A percentile compares a stretch with the other conserved stretches of the same genome.
phyloP scores from a whole-genome alignment of 2,888 invertebrate species.

The Chironomus riparius region DNA sequence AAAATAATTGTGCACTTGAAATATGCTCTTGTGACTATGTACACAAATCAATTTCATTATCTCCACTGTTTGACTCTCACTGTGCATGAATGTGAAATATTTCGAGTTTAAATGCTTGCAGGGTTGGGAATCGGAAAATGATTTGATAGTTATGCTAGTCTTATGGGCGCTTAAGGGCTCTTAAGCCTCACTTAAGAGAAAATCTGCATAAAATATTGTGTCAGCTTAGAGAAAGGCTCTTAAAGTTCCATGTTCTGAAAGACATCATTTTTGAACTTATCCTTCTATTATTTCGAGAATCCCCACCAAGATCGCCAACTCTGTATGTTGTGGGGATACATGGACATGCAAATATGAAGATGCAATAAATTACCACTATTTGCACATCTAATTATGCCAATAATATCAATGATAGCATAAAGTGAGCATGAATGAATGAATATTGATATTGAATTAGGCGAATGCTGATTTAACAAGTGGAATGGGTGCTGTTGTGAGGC shows the following conservation, averaged over 20 bases:
- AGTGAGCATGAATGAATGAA: not conserved
- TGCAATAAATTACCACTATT: constrained; percentile 18
- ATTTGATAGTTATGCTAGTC: too few relatives aligned
- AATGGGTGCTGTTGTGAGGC: not conserved
- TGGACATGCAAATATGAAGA: not conserved
- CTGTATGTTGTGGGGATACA: too few relatives aligned
- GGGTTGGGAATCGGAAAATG: too few relatives aligned
- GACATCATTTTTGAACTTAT: too few relatives aligned
- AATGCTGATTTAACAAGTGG: not conserved
- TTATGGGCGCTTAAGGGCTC: too few relatives aligned
- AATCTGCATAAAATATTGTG: too few relatives aligned
- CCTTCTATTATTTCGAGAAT: too few relatives aligned
- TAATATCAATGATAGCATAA: constrained; percentile 1
- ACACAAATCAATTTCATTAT: constrained; percentile 23
- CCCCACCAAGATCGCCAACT: too few relatives aligned
- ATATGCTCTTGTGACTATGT: not conserved
- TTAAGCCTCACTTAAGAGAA: too few relatives aligned
- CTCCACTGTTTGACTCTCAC: not conserved
- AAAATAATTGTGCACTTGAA: not conserved
- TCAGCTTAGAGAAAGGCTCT: too few relatives aligned
- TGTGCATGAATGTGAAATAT: not conserved
- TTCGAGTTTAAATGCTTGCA: not conserved
- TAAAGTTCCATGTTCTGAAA: too few relatives aligned
- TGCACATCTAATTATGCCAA: constrained; percentile 15
- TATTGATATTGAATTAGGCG: not conserved